These are phyloP conservation scores for Drosophila serrata DNA, from an alignment of 1,140 invertebrate genomes.

Conservation along the genomic window DNA sequence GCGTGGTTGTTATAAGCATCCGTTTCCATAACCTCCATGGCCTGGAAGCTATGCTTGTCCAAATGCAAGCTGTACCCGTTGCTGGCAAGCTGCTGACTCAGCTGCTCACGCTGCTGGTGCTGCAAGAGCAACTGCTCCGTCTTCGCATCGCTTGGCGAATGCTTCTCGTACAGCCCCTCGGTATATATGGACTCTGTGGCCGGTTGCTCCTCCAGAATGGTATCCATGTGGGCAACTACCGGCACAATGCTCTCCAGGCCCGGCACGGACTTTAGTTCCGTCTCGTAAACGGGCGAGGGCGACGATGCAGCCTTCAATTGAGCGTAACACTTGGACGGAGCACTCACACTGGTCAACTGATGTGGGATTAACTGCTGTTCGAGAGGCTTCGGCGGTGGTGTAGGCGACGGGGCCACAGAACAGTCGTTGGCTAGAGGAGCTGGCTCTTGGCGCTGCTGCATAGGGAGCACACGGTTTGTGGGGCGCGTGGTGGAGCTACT, in stretches of 20 bases:
- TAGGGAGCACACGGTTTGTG: conserved; percentile 91
- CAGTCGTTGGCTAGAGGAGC: conserved; percentile 46
- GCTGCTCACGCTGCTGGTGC: conserved; percentile 51
- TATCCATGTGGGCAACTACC: conserved; percentile 12
- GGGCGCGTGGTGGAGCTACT: conserved; percentile 83
- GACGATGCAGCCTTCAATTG: conserved; percentile 32
- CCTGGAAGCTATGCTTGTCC: conserved; percentile 61
- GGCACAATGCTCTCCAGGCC: conserved; percentile 54
- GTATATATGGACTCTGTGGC: conserved; percentile 48
- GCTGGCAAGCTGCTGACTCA: conserved; percentile 43
- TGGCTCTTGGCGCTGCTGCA: conserved; percentile 87
- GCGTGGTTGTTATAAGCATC: conserved; percentile 30
- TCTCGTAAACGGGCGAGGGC: conserved; percentile 54
- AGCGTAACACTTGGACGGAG: conserved; percentile 35
- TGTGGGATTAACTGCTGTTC: conserved; percentile 44
- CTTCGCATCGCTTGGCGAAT: conserved; percentile 40
- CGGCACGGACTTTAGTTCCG: conserved; percentile 71
- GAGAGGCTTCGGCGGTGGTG: conserved; percentile 56
- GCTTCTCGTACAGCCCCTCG: conserved; percentile 57
- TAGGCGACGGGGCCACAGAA: conserved; percentile 55
- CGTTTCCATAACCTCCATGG: conserved; percentile 54
- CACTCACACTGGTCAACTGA: conserved; percentile 22
- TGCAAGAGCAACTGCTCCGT: conserved; percentile 58
- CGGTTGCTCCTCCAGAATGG: conserved; percentile 78
- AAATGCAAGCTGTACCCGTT: conserved; percentile 44